A percentile compares a stretch with the other conserved stretches of the same genome.
Evolutionary conservation across 2,113 vertebrate species (phyloP).

Genomic region (Lagopus muta): DNA sequence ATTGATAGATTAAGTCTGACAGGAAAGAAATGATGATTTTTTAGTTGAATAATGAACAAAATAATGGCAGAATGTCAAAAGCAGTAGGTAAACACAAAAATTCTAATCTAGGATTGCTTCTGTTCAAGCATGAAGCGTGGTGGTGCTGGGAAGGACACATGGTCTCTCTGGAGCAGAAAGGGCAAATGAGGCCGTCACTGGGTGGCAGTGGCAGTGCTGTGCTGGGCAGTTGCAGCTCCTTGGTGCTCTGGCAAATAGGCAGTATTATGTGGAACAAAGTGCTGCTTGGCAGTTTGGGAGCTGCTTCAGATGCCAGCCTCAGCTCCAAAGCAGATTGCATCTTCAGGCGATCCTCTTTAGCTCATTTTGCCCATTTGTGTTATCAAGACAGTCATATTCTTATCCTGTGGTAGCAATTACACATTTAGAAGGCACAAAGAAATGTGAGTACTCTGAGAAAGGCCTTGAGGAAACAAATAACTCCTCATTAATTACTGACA

Average conservation of each 20-base stretch:
- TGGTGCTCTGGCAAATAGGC: background rate
- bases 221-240: fast-evolving
- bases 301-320: background rate
- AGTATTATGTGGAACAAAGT: background rate
- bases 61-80: background rate
- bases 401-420: background rate
- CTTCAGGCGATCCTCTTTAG: background rate
- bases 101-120: background rate
- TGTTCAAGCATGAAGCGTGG: background rate
- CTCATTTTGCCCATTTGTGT: background rate
- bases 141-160: background rate
- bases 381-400: background rate
- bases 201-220: background rate
- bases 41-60: background rate
- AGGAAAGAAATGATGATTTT: background rate
- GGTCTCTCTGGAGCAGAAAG: background rate
- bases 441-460: background rate
- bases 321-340: background rate
- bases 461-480: slow-evolving; percentile 19
- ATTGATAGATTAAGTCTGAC: background rate
- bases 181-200: background rate
- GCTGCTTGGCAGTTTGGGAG: background rate
- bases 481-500: background rate
- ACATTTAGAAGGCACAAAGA: background rate
- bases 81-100: background rate